Evolutionary conservation across 2,113 vertebrate species (phyloP).

Genomic region (Boulengeromyrus knoepffleri): DNA sequence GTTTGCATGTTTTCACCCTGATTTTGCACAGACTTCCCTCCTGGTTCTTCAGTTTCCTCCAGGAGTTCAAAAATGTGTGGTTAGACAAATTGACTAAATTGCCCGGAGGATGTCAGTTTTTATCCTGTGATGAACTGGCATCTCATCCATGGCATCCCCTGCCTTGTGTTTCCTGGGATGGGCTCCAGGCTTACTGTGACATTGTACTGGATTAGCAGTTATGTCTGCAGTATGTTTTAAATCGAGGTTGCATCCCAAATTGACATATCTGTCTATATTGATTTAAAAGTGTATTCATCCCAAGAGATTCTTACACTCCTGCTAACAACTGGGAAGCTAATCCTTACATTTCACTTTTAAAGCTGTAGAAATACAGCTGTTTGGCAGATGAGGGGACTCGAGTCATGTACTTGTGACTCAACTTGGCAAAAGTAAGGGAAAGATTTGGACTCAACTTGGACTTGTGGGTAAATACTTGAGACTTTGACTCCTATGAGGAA

Average conservation of each 20-base stretch:
- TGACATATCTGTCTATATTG: not conserved
- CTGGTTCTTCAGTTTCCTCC: not conserved
- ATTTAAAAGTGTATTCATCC: not conserved
- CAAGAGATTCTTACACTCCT: not conserved
- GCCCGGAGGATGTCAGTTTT: not conserved
- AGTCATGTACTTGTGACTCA: too few species aligned
- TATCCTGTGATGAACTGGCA: not conserved
- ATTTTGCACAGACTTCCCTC: not conserved
- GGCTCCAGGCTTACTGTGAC: not conserved
- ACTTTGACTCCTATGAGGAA: too few species aligned
- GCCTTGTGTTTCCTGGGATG: not conserved
- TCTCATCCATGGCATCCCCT: not conserved
- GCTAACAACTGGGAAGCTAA: not conserved
- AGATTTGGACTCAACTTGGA: not conserved
- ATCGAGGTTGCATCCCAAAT: not conserved
- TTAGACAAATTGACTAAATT: not conserved
- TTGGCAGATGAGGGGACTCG: not conserved
- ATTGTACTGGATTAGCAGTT: not conserved
- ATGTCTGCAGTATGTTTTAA: not conserved
- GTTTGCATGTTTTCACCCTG: not conserved
- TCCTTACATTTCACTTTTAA: not conserved
- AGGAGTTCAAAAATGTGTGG: not conserved
- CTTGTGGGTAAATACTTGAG: too few species aligned
- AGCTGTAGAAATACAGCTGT: not conserved
- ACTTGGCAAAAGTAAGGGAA: not conserved